Percentiles rank a stretch among this genome's conserved stretches.
These are phyloP conservation scores for Vultur gryphus DNA, from an alignment of 2,797 vertebrate genomes.

Conservation along the genomic window DNA sequence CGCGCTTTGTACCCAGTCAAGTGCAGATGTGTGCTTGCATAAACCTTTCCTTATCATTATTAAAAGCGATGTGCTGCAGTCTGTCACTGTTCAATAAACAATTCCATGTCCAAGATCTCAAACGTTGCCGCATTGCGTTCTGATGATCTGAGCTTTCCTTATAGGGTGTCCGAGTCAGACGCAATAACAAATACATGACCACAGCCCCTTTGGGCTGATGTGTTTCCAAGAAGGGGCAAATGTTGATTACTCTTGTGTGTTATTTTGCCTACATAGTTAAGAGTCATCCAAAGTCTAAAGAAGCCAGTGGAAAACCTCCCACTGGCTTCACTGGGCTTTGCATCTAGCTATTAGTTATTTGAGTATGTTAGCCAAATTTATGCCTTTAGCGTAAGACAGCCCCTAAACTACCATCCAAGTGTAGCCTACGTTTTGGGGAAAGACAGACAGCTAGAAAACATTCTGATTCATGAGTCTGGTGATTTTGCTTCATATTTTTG, in stretches of 20 bases:
- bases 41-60: conserved; percentile 14
- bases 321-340: not conserved
- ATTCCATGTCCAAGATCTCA: not conserved
- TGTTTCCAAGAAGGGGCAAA: not conserved
- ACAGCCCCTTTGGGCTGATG: not conserved
- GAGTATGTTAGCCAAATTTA: not conserved
- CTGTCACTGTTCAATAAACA: conserved; percentile 3
- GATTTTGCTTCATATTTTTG: not conserved
- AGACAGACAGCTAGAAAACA: not conserved
- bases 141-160: not conserved
- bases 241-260: accelerated
- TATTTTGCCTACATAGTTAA: not conserved
- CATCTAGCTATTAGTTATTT: not conserved
- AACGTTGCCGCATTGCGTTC: accelerated
- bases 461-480: not conserved
- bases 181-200: not conserved
- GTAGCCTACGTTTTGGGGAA: not conserved
- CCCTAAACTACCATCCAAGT: not conserved
- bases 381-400: not conserved
- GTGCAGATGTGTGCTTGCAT: conserved; percentile 8
- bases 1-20: not conserved
- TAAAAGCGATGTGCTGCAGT: not conserved
- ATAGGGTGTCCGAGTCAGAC: not conserved
- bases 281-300: not conserved
- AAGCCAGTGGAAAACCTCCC: not conserved